Evolutionary conservation across 2,888 invertebrate genomes (phyloP), one percentile per base, ranked within the genome.

Genomic region (Dryobotodes eremita): DNA sequence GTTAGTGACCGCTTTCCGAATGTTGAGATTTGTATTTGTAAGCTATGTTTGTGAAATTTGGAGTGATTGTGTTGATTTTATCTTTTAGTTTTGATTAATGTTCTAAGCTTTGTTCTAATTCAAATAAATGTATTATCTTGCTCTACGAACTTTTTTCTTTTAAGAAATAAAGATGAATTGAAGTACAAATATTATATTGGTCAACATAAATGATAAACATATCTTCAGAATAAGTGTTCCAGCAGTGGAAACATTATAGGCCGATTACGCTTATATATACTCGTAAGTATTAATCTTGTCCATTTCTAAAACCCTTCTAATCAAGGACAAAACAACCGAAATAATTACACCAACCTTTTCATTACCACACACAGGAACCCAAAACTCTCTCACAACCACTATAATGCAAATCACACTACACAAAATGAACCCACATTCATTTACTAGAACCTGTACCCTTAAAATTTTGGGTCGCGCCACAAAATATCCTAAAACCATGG

Each of bases 381-480:
- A 71, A 84, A 82, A 69, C 71, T 62, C 31, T 6, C 15, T 13
- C 5, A 5, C 6, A 70, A 61, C 75, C 69, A 23, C 55, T 7
- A 73, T 8, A 68, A 76, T 79, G 75, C 15, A 57, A 82, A 82
- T 85, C 78, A 76, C 73, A 64, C 50, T 13, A n/a, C 15, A 66
- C 62, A 65, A 75, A 83, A 85, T 75, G 73, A 71, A 65, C 75
- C 42, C 55, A 68, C 71, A 77, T 83, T 75, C 31, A 75, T 85
- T 79, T 31, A 77, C 76, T 61, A 1, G n/a, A 65, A 31, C 72
- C 64, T 23, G 42, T 70, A 26, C 79, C 77, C 17, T 80, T 86
- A 69, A 87, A 86, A 68, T 84, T 87, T 79, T 73, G 77, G 88
- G 82, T 78, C 17, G 8, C 0, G 42, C 82, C 88, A 76, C 84